Conservation (phyloP, 2,888 invertebrate genomes). For the Hanleya hanleyi region DNA sequence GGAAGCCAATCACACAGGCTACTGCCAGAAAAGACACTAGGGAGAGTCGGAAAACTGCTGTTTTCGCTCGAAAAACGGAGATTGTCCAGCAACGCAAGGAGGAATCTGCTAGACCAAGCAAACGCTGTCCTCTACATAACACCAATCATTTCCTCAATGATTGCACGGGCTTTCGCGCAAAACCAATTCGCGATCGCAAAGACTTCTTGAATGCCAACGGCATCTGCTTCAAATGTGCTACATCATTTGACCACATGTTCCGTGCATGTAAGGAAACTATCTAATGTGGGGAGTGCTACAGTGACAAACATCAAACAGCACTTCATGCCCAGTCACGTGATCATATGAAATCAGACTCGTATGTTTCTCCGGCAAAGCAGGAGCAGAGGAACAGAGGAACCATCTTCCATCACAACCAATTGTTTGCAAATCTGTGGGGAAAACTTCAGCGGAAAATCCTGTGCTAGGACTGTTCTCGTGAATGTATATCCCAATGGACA, state of each 20-base stretch:
- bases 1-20: too few relatives aligned
- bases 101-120: too few relatives aligned
- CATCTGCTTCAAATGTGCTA: slow-evolving; percentile 28
- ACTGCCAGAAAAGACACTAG: too few relatives aligned
- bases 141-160: slow-evolving; percentile 19
- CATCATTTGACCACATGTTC: slow-evolving; percentile 8
- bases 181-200: slow-evolving; percentile 17
- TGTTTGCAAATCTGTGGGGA: slow-evolving; percentile 21
- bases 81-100: too few relatives aligned
- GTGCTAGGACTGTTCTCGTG: slow-evolving; percentile 17
- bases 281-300: slow-evolving; percentile 29
- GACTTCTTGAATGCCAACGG: slow-evolving; percentile 19
- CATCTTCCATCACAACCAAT: neutral
- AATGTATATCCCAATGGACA: slow-evolving; percentile 8
- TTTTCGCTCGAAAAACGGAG: too few relatives aligned
- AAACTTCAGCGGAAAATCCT: slow-evolving; percentile 19
- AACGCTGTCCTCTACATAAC: slow-evolving; percentile 23
- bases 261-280: slow-evolving; percentile 20
- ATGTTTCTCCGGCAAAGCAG: neutral
- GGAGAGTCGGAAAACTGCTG: too few relatives aligned
- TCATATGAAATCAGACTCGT: too few relatives aligned
- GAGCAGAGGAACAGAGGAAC: neutral
- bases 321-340: slow-evolving; percentile 14
- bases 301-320: slow-evolving; percentile 24
- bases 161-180: slow-evolving; percentile 19